A percentile compares a stretch with the other conserved stretches of the same genome.
Conservation (phyloP, 2,113 vertebrate species). For the Aphelocoma coerulescens region DNA sequence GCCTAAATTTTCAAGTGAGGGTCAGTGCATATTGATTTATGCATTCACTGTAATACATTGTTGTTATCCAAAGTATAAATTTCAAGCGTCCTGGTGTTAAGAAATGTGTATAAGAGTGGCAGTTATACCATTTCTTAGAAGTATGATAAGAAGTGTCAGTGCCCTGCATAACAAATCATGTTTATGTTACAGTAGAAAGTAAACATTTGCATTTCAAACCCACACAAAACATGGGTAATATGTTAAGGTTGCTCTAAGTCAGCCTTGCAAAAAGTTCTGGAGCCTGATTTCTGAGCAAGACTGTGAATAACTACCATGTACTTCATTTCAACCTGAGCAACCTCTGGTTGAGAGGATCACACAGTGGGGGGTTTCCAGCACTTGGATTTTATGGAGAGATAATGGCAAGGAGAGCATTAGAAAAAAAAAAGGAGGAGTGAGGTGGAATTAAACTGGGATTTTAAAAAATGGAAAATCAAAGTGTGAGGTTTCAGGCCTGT, state of each 20-base stretch:
- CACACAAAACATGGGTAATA: slow-evolving; percentile 45
- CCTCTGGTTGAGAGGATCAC: slow-evolving; percentile 17
- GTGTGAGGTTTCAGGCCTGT: slow-evolving; percentile 63
- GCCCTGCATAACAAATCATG: slow-evolving; percentile 52
- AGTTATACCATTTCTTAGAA: slow-evolving; percentile 33
- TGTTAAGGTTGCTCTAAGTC: slow-evolving; percentile 48
- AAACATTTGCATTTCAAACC: slow-evolving; percentile 63
- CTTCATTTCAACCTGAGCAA: slow-evolving; percentile 13
- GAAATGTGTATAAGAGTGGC: slow-evolving; percentile 1
- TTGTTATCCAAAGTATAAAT: slow-evolving; percentile 31
- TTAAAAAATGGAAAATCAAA: slow-evolving; percentile 62
- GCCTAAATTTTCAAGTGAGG: not conserved
- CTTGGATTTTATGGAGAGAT: slow-evolving; percentile 35
- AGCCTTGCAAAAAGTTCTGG: slow-evolving; percentile 37
- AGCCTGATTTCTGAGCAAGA: slow-evolving; percentile 9
- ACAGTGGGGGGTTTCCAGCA: not conserved
- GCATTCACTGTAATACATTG: not conserved
- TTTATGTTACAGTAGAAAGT: slow-evolving; percentile 46
- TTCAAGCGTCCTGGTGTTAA: slow-evolving; percentile 24
- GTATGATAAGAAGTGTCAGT: slow-evolving; percentile 47
- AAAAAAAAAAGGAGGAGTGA: not conserved
- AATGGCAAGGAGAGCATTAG: not conserved
- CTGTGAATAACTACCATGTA: not conserved
- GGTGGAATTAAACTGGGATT: slow-evolving; percentile 47
- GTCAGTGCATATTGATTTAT: slow-evolving; percentile 20